Conservation (phyloP, 2,888 invertebrate species). For the Eupithecia subumbrata region DNA sequence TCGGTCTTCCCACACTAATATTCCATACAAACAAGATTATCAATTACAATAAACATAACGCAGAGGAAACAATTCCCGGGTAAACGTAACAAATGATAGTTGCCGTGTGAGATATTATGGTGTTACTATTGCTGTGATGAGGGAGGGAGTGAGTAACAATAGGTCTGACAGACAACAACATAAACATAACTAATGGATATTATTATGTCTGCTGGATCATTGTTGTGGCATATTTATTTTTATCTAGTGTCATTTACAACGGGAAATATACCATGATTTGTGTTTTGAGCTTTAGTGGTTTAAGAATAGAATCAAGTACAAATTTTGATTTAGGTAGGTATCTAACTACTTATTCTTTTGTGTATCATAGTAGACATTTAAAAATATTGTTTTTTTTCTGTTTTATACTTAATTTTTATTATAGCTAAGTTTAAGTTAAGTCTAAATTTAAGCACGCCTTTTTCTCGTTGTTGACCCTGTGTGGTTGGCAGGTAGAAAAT, state of each 20-base stretch:
- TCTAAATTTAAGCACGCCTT: too few species aligned
- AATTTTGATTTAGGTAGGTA: too few species aligned
- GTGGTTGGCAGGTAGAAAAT: too few species aligned
- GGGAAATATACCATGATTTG: too few species aligned
- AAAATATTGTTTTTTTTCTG: too few species aligned
- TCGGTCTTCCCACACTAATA: neutral
- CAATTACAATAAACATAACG: slow-evolving; percentile 5
- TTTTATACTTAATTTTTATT: too few species aligned
- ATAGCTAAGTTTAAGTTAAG: too few species aligned
- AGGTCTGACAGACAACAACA: neutral
- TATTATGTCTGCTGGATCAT: slow-evolving; percentile 9
- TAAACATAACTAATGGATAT: neutral
- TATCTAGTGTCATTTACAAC: neutral
- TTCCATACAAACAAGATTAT: slow-evolving; percentile 6
- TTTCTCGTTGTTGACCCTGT: too few species aligned
- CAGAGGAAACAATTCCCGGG: slow-evolving; percentile 4
- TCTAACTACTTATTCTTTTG: too few species aligned
- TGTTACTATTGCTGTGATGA: slow-evolving; percentile 5
- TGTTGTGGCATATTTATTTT: neutral
- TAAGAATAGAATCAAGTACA: too few species aligned
- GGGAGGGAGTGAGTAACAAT: neutral
- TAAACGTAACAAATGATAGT: neutral
- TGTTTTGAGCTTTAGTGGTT: too few species aligned
- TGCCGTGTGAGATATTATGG: slow-evolving; percentile 6
- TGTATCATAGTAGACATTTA: too few species aligned